Conservation (phyloP, 1,140 invertebrate species). For the Brachystomella parvula region DNA sequence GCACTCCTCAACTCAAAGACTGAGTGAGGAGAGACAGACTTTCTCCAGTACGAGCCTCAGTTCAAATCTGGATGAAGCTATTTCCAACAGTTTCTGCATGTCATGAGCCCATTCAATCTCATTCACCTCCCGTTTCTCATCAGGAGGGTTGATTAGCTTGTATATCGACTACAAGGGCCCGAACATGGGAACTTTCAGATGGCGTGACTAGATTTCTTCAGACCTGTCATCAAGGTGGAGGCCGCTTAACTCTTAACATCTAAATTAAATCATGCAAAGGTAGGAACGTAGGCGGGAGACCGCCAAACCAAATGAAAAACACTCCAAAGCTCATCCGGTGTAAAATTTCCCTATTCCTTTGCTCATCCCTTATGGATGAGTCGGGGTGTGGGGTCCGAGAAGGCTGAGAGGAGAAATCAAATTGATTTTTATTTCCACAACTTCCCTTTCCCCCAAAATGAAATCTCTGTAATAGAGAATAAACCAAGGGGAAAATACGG, state of each 20-base stretch:
- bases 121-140: too few species aligned
- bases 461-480: not conserved
- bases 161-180: not conserved
- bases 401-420: not conserved
- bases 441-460: not conserved
- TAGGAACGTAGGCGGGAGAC: too few species aligned
- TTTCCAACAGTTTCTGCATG: too few species aligned
- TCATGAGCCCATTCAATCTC: too few species aligned
- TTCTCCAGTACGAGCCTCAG: too few species aligned
- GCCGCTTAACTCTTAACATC: not conserved
- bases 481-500: slow-evolving; percentile 9
- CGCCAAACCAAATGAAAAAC: not conserved
- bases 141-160: not conserved
- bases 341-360: slow-evolving; percentile 15
- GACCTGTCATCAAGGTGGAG: not conserved
- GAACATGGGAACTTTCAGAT: slow-evolving; percentile 1
- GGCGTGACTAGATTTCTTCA: not conserved
- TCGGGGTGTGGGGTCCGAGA: too few species aligned
- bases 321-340: not conserved
- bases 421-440: slow-evolving; percentile 4
- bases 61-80: too few species aligned
- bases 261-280: not conserved
- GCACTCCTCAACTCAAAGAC: too few species aligned
- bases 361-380: slow-evolving; percentile 2
- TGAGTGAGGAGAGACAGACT: too few species aligned